A percentile compares a stretch with the other conserved stretches of the same genome.
Conservation (phyloP, 2,888 invertebrate species). For the Hyppa rectilinea region DNA sequence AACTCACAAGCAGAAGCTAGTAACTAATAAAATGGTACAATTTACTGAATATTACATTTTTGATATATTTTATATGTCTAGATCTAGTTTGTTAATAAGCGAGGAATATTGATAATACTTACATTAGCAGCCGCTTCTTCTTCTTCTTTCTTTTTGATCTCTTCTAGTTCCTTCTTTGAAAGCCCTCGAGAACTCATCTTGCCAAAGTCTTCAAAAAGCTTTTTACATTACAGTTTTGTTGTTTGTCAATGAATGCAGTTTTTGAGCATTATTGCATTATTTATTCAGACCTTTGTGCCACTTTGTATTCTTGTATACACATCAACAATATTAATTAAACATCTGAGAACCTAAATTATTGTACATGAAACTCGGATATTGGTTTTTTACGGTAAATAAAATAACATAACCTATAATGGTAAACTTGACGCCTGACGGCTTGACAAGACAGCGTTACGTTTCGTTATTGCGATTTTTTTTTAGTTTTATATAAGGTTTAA, state of each 20-base stretch:
- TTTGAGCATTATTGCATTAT: slow-evolving; percentile 1
- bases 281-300: background rate
- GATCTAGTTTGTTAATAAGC: background rate
- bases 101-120: slow-evolving; percentile 70
- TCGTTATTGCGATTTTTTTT: no score
- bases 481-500: no score
- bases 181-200: slow-evolving; percentile 92
- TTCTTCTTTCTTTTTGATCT: slow-evolving; percentile 96
- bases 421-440: background rate
- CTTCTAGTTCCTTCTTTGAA: slow-evolving; percentile 96
- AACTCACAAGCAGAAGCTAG: no score
- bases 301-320: background rate
- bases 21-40: no score
- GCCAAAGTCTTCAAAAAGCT: slow-evolving; percentile 71
- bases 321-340: slow-evolving; percentile 10
- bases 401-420: slow-evolving; percentile 33
- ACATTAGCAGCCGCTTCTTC: slow-evolving; percentile 98
- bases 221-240: slow-evolving; percentile 2
- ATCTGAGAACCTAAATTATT: background rate
- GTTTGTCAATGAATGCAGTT: slow-evolving; percentile 17
- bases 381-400: background rate
- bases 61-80: background rate
- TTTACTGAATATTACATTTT: no score
- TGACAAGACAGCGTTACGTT: slow-evolving; percentile 3
- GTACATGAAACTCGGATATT: background rate